Percentiles rank a stretch among this genome's conserved stretches.
These are phyloP conservation scores for Psix sp. DNA, from an alignment of 1,140 invertebrate genomes.

Conservation along the genomic window DNA sequence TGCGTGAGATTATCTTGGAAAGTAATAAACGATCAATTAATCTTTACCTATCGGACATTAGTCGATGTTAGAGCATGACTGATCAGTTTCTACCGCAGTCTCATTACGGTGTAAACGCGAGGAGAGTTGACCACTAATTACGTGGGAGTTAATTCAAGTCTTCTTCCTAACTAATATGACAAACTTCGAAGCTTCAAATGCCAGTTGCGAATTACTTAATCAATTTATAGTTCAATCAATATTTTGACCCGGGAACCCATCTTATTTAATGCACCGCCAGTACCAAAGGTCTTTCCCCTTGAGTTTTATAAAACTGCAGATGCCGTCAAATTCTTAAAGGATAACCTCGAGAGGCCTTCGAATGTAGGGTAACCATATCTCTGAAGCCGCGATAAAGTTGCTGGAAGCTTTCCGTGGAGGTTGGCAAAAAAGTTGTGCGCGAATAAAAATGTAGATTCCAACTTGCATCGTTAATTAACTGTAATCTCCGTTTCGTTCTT, in stretches of 20 bases:
- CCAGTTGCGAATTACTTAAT: conserved; percentile 43
- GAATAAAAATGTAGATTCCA: background rate
- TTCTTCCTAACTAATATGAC: conserved; percentile 16
- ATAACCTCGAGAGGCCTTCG: conserved; percentile 13
- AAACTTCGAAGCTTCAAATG: background rate
- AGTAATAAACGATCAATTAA: conserved; percentile 46
- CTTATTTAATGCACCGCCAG: background rate
- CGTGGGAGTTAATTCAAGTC: conserved; percentile 25
- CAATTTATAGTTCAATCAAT: conserved; percentile 23
- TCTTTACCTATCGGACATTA: conserved; percentile 43
- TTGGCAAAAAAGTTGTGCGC: too few species aligned
- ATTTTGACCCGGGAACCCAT: conserved; percentile 13
- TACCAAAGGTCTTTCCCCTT: too few species aligned
- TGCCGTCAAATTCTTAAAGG: conserved; percentile 11
- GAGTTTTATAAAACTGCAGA: conserved; percentile 1
- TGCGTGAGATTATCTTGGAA: conserved; percentile 20
- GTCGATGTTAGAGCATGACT: conserved; percentile 37
- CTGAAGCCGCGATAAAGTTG: conserved; percentile 7
- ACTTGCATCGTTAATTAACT: background rate
- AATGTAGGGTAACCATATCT: conserved; percentile 4
- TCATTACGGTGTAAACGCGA: conserved; percentile 19
- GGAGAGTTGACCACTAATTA: conserved; percentile 44
- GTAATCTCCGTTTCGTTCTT: background rate
- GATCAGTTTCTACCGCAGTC: conserved; percentile 35
- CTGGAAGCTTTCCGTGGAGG: background rate